A percentile compares a stretch with the other conserved stretches of the same genome.
These are phyloP conservation scores for Echinops telfairi DNA, from an alignment of 2,113 vertebrate species.

Conservation along the genomic window DNA sequence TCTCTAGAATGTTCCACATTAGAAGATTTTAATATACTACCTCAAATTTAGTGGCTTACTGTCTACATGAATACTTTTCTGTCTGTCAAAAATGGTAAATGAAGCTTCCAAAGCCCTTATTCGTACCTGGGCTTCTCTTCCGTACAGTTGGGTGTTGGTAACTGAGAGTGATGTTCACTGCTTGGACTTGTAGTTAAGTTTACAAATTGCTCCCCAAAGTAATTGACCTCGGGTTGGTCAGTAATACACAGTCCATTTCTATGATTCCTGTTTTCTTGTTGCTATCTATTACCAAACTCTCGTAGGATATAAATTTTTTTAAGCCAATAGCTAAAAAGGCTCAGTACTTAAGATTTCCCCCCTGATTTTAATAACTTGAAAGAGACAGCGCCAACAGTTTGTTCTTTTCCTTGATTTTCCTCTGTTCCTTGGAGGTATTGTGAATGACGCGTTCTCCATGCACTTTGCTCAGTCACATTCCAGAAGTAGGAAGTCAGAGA, in stretches of 20 bases:
- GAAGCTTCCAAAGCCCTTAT: background rate
- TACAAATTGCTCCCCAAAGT: background rate
- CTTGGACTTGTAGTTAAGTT: background rate
- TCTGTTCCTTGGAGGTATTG: background rate
- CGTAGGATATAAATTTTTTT: background rate
- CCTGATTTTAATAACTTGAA: slow-evolving; percentile 38
- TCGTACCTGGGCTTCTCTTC: background rate
- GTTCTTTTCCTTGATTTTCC: slow-evolving; percentile 26
- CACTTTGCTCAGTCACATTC: background rate
- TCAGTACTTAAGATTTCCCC: background rate
- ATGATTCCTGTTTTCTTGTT: background rate
- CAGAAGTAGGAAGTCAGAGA: slow-evolving; percentile 13
- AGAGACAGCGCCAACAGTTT: background rate
- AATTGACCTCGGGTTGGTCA: background rate
- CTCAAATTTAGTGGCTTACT: background rate
- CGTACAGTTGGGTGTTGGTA: background rate
- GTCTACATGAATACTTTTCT: background rate
- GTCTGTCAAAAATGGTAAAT: background rate
- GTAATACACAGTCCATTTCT: background rate
- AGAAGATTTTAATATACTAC: slow-evolving; percentile 36
- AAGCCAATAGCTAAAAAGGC: background rate
- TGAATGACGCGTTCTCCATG: background rate
- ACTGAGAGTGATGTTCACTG: background rate
- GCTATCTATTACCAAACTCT: background rate
- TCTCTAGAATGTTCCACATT: slow-evolving; percentile 19